Evolutionary conservation across 2,888 invertebrate genomes (phyloP), one percentile per base, ranked within the genome.

Genomic region (Cynaeus angustus): DNA sequence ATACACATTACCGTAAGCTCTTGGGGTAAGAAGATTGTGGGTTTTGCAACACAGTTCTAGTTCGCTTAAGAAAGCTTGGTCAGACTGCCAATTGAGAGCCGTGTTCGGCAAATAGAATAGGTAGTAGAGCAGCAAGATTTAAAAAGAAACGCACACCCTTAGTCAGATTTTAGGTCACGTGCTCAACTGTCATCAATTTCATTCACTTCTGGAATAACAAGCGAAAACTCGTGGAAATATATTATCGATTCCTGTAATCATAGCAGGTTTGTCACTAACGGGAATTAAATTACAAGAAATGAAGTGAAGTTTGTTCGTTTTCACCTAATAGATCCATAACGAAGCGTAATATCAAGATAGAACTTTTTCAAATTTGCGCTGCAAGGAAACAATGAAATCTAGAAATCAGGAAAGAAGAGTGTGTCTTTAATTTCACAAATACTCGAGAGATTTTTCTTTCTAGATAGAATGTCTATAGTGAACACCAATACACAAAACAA

Each of bases 401-500:
- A 46, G 48, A 50, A 61, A 61, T 61, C 61, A 21, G 26, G 13
- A 14, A 41, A 52, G 30, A 38, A 50, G 52, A 41, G 52, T 43
- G 56, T 48, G 43, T 52, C 62, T 38, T 56, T 73, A 71, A 73
- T 72, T 73, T 72, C 68, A 56, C 70, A 56, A 52, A 50, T 43
- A 68, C 75, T 71, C 75, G 9, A 30, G 75, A 59, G 75, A 68
- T 72, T 71, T 72, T 72, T 71, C 69, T 59, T 72, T 68, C 69
- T 33, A 28, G 41, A 53, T 64, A 38, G 33, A 33, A 33, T 33
- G n/a, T 53, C 53, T 41, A 56, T 68, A 69, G 72, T 68, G 67
- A 73, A 75, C 74, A 73, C 74, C 76, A 72, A 76, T 76, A 75
- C 70, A 75, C 68, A 73, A 74, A 77, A 77, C 70, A 72, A 77